These are phyloP conservation scores for Chiloscyllium punctatum DNA, from an alignment of 2,797 vertebrate species.

Conservation along the genomic window DNA sequence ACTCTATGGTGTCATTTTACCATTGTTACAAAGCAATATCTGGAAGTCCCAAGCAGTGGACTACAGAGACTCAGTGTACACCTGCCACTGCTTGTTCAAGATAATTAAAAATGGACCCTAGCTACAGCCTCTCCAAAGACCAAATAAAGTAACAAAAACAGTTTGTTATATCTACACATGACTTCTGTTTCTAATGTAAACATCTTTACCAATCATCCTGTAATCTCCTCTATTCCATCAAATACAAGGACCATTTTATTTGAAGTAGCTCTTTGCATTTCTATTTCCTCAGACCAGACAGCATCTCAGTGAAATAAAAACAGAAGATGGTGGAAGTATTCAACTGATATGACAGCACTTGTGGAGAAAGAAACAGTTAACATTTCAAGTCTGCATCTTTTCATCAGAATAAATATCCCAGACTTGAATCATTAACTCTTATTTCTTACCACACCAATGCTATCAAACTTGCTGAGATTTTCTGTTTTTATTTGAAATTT, in stretches of 20 bases:
- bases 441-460: not conserved
- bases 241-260: not conserved
- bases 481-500: not conserved
- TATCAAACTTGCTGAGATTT: not conserved
- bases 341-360: not conserved
- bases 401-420: not conserved
- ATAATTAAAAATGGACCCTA: not conserved
- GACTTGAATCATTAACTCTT: not conserved
- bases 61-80: not conserved
- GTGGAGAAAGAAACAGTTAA: not conserved
- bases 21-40: not conserved
- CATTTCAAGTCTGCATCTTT: not conserved
- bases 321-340: not conserved
- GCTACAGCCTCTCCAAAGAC: not conserved
- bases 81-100: not conserved
- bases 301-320: not conserved
- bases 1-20: not conserved
- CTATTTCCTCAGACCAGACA: not conserved
- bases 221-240: not conserved
- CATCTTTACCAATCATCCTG: not conserved
- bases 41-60: not conserved
- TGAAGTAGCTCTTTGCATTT: not conserved
- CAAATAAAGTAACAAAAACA: not conserved
- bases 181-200: not conserved
- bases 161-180: not conserved